These are phyloP conservation scores for Tautogolabrus adspersus DNA, from an alignment of 2,113 vertebrate genomes.

Conservation along the genomic window DNA sequence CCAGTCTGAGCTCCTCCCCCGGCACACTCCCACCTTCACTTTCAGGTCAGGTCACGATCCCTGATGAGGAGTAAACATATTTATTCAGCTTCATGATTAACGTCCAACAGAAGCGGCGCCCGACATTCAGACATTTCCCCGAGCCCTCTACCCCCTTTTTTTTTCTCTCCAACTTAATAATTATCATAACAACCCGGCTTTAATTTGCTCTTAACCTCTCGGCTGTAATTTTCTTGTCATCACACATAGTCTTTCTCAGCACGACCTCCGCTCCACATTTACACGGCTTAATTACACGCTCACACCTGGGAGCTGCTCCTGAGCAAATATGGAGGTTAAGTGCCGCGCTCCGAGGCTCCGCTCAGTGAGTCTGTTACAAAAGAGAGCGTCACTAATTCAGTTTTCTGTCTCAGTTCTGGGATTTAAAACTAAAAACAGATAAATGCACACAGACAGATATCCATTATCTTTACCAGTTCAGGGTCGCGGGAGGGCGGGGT, in stretches of 20 bases:
- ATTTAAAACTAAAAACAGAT: background rate
- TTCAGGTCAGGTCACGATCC: no score
- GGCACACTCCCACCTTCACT: no score
- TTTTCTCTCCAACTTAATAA: slow-evolving; percentile 29
- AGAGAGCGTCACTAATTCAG: slow-evolving; percentile 9
- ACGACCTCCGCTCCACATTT: slow-evolving; percentile 43
- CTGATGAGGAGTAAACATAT: no score
- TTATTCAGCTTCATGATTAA: no score
- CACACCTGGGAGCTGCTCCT: slow-evolving; percentile 59
- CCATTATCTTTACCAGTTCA: no score
- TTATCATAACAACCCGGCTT: slow-evolving; percentile 39
- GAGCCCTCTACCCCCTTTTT: background rate
- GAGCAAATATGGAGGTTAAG: slow-evolving; percentile 39
- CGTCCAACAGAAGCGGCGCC: background rate
- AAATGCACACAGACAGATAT: background rate
- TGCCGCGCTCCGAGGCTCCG: background rate
- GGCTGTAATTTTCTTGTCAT: slow-evolving; percentile 30
- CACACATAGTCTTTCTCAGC: slow-evolving; percentile 25
- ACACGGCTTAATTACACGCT: slow-evolving; percentile 57
- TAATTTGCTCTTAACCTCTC: slow-evolving; percentile 42
- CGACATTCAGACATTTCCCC: slow-evolving; percentile 25
- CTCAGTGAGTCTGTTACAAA: slow-evolving; percentile 15
- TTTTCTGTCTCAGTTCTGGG: background rate
- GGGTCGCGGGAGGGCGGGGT: no score
- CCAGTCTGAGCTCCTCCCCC: no score